Base-by-base conservation (phyloP, 1,140 invertebrate species). In the Callitettix versicolor region DNA sequence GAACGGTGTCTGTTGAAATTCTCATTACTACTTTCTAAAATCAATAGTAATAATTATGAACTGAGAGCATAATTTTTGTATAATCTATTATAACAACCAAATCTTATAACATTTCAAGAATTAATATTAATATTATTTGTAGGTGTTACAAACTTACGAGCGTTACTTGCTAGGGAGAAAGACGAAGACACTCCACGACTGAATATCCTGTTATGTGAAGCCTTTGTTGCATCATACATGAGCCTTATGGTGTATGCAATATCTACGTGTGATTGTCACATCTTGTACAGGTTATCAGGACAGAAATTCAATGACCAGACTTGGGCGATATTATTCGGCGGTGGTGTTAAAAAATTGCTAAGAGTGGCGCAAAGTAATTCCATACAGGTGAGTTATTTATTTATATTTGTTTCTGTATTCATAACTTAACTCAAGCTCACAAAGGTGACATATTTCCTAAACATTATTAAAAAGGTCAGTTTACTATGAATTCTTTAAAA, bases 101-200 rank as follows among this genome's bases (percentile, higher is more conserved):
- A n/a, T n/a, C n/a, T n/a, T n/a, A n/a, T n/a, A n/a, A n/a, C n/a
- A n/a, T n/a, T n/a, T n/a, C n/a, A n/a, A n/a, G n/a, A n/a, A n/a
- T n/a, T n/a, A n/a, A n/a, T 30, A 30, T 4, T 30, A 30, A 3
- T 58, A 14, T 4, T 43, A 12, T 56, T 59, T 53, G 50, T 59
- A 76, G 79, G 93, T 22, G 94, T 98, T 0, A 90, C 92, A 1
- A 92, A 91, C 60, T 73, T 99, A 38, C 79, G 92, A 12, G 88
- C 92, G 0, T 72, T 98, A 40, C 71, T 98, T 3, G 85, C 89
- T 0, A 76, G 92, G 14, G 95, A 98, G 64, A 92, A 95, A 67
- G 95, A 98, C 66, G 94, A 98, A 65, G 95, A 98, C 68, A 85
- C 90, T 0, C 95, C 95, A 0, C 87, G 92, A 63, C 71, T 99